phyloP scores from a whole-genome alignment of 2,888 invertebrate genomes.

The Melieria crassipennis region DNA sequence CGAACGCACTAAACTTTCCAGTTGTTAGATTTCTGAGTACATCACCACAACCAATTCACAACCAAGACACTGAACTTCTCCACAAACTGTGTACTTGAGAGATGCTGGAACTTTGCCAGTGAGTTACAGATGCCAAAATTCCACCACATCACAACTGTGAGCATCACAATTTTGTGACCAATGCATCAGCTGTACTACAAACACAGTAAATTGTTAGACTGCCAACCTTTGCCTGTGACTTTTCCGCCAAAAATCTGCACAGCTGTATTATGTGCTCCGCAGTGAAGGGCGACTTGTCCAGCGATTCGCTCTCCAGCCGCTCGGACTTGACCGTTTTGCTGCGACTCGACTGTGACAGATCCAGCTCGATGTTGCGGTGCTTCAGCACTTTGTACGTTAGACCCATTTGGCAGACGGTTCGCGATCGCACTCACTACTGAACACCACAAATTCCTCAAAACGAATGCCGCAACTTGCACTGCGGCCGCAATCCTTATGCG shows the following conservation, averaged over 20 bases:
- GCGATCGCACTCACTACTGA: conserved; percentile 14
- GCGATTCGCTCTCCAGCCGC: not conserved
- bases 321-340: conserved; percentile 31
- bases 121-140: no score
- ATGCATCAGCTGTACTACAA: no score
- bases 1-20: no score
- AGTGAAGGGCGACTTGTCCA: conserved; percentile 47
- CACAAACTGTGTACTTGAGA: no score
- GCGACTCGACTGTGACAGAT: conserved; percentile 41
- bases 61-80: no score
- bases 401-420: conserved; percentile 49
- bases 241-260: conserved; percentile 59
- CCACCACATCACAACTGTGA: no score
- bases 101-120: no score
- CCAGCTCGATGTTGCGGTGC: conserved; percentile 51
- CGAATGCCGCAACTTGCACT: conserved; percentile 48
- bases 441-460: conserved; percentile 35
- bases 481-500: conserved; percentile 34
- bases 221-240: conserved; percentile 56
- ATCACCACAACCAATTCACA: no score
- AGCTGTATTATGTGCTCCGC: conserved; percentile 55
- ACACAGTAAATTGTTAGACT: conserved; percentile 1
- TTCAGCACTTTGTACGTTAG: conserved; percentile 58
- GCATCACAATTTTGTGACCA: no score
- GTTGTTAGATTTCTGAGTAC: no score